Base-by-base conservation (phyloP, 2,888 invertebrate species). In the Dryobotodes eremita region DNA sequence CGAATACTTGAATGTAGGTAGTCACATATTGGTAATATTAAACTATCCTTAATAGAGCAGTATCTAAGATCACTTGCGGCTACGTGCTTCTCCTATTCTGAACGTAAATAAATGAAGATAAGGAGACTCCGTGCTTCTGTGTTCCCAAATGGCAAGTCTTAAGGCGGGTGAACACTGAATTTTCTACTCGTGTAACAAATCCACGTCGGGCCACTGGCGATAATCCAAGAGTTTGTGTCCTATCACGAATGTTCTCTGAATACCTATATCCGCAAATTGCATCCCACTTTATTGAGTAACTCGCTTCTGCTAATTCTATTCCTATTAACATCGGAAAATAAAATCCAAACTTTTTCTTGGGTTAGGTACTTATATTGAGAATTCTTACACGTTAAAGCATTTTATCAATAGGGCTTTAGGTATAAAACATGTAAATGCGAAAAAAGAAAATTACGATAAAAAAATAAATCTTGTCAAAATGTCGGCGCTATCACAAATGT, bases 161-260 rank as follows among this genome's bases (percentile, higher is more conserved):
- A 90, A 91, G 91, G 89, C 87, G 89, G 89, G 87, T 87, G 92
- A 92, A 90, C 92, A 92, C 92, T 92, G 94, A 93, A 94, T 95
- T 95, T 95, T 93, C 92, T 92, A 91, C 91, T 93, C 89, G 89
- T 90, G 93, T 92, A 92, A 94, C 94, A 94, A 94, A 95, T 94
- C 93, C 91, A 93, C 91, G 93, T 94, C 94, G 92, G 91, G 86
- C 88, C 89, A 92, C 91, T 94, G 94, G 95, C 94, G 93, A 93
- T 94, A 94, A 95, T 95, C 94, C 94, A 94, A 93, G 90, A 92
- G 90, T 93, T 93, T 93, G 92, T 91, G 92, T 91, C 91, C 91
- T 92, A 92, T 91, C 89, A 90, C 88, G 88, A 91, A 88, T 91
- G 91, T 90, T 92, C 89, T 82, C 90, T 87, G 91, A 89, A 90